Conservation (phyloP, 2,113 vertebrate genomes). For the Elachura formosa region DNA sequence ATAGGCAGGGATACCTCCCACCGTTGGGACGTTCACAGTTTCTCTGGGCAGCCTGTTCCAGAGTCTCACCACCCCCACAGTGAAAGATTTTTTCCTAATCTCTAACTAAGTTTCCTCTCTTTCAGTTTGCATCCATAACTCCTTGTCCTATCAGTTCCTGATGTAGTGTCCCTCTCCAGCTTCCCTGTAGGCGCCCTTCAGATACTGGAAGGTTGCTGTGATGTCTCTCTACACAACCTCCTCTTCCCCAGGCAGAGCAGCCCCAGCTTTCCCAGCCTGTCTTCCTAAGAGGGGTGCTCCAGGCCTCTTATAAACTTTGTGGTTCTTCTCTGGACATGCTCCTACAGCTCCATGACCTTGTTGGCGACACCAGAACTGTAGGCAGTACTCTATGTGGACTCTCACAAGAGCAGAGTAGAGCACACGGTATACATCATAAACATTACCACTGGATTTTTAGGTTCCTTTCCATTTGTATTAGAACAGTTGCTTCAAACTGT, state of each 20-base stretch:
- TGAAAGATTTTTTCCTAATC: not conserved
- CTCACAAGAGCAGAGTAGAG: not conserved
- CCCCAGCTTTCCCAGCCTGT: not conserved
- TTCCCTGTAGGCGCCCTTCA: not conserved
- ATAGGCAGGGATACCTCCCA: not conserved
- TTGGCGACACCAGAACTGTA: not conserved
- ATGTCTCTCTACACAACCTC: not conserved
- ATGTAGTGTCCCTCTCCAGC: not conserved
- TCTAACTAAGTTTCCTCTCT: not conserved
- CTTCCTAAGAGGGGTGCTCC: not conserved
- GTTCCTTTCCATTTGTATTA: not conserved
- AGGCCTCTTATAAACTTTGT: not conserved
- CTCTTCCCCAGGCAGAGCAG: not conserved
- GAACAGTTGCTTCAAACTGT: not conserved
- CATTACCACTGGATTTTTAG: not conserved
- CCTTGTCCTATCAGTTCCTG: not conserved
- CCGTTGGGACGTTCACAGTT: not conserved
- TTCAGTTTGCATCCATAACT: not conserved
- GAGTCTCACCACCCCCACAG: not conserved
- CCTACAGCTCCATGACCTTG: not conserved
- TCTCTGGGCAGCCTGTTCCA: not conserved
- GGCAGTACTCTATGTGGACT: not conserved
- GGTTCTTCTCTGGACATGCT: not conserved
- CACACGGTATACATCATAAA: fast-evolving
- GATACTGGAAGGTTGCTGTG: not conserved